Evolutionary conservation across 2,888 invertebrate species (phyloP).

Genomic region (Drosophila quasianomalipes): DNA sequence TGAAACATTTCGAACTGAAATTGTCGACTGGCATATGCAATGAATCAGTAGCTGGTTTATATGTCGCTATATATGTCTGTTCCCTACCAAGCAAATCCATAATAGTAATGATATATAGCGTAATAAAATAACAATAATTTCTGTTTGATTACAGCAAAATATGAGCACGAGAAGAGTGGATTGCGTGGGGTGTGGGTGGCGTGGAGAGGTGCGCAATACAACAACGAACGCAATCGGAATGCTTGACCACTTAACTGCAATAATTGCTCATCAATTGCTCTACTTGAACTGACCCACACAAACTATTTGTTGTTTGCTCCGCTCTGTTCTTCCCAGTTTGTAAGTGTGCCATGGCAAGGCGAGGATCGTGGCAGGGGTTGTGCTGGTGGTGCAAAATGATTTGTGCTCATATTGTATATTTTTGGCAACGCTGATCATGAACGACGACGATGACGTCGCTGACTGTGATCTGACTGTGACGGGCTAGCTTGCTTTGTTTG

Average conservation of each 20-base stretch:
- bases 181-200: not conserved
- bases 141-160: not conserved
- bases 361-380: not conserved
- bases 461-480: conserved; percentile 1
- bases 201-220: not conserved
- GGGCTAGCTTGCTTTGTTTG: conserved; percentile 24
- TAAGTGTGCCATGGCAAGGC: not conserved
- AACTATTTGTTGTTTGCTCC: conserved; percentile 49
- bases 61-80: not conserved
- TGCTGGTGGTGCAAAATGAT: conserved; percentile 7
- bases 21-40: not conserved
- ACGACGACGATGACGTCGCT: conserved; percentile 22
- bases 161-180: not conserved
- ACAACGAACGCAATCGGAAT: conserved; percentile 12
- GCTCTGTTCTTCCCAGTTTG: not conserved
- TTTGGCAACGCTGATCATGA: conserved; percentile 53
- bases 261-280: conserved; percentile 64
- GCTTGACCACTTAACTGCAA: conserved; percentile 7
- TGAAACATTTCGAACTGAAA: not conserved
- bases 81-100: not conserved
- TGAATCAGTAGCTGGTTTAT: not conserved
- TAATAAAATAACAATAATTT: not conserved
- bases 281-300: conserved; percentile 67
- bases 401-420: conserved; percentile 33
- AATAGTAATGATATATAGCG: not conserved